A percentile compares a stretch with the other conserved stretches of the same genome.
phyloP scores from a whole-genome alignment of 2,113 vertebrate genomes.

The Cyphotilapia sp. region DNA sequence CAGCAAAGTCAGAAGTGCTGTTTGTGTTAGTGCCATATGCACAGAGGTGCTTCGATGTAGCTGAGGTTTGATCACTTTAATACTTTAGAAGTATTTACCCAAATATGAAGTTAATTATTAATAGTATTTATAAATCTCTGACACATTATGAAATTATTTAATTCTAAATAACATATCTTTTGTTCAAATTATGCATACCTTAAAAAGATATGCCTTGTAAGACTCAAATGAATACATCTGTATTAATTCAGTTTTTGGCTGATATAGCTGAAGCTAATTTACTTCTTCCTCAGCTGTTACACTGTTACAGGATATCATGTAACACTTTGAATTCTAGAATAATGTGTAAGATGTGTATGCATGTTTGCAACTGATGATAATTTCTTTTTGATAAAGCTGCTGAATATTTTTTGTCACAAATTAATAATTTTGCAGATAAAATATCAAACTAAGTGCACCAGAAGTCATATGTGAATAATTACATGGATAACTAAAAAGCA shows the following conservation, averaged over 20 bases:
- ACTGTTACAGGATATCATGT: not conserved
- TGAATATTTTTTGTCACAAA: not conserved
- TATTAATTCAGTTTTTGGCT: not conserved
- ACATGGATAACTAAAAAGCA: not conserved
- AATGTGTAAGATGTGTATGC: not conserved
- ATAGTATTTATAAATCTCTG: not conserved
- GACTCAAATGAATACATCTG: not conserved
- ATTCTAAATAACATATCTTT: not conserved
- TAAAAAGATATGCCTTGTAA: not conserved
- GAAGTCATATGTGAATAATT: not conserved
- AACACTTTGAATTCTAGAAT: not conserved
- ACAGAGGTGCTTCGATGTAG: accelerated
- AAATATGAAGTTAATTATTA: not conserved
- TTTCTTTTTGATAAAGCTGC: not conserved
- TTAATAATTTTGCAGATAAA: not conserved
- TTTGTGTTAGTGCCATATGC: not conserved
- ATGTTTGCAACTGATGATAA: not conserved
- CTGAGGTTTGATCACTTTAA: not conserved
- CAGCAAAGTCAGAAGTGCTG: not conserved
- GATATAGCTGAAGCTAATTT: not conserved
- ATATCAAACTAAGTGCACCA: not conserved
- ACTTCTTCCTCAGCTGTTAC: not conserved
- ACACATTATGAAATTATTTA: not conserved
- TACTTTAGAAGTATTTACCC: not conserved
- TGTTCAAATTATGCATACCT: not conserved